Percentiles rank a stretch among this genome's conserved stretches.
Conservation (phyloP, 2,888 invertebrate genomes). For the Sphecodes monilicornis region DNA sequence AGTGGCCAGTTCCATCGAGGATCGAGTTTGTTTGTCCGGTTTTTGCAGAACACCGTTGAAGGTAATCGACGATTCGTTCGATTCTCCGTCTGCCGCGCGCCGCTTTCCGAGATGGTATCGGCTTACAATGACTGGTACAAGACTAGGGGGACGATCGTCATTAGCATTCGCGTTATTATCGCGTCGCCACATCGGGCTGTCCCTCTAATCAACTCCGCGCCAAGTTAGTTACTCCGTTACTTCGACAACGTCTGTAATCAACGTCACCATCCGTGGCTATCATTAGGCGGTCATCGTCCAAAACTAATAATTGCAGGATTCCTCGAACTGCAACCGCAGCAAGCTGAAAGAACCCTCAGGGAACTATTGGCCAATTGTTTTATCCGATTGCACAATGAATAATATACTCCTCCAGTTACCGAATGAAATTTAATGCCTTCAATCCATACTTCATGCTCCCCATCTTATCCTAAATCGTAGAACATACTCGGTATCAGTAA, state of each 20-base stretch:
- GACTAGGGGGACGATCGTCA: conserved; percentile 49
- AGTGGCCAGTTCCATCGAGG: not conserved
- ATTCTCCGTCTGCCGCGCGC: not conserved
- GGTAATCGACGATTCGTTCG: not conserved
- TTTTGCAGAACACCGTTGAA: not conserved
- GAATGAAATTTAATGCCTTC: not conserved
- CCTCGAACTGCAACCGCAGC: conserved; percentile 29
- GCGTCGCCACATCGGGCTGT: conserved; percentile 51
- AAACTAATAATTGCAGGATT: conserved; percentile 69
- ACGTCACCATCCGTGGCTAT: conserved; percentile 62
- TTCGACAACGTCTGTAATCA: conserved; percentile 74
- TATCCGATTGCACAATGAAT: not conserved
- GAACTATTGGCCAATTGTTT: conserved; percentile 15
- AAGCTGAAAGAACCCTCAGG: conserved; percentile 13
- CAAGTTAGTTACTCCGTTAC: conserved; percentile 71
- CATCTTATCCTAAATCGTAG: not conserved
- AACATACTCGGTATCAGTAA: not conserved
- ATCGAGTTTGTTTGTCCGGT: not conserved
- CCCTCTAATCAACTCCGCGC: conserved; percentile 71
- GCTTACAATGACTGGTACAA: conserved; percentile 16
- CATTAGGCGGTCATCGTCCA: conserved; percentile 62
- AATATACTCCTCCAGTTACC: not conserved
- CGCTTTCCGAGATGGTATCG: conserved; percentile 6
- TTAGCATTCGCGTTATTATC: conserved; percentile 68
- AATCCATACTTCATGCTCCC: not conserved